Conservation (phyloP, 1,140 invertebrate genomes). For the Laupala kohalensis region DNA sequence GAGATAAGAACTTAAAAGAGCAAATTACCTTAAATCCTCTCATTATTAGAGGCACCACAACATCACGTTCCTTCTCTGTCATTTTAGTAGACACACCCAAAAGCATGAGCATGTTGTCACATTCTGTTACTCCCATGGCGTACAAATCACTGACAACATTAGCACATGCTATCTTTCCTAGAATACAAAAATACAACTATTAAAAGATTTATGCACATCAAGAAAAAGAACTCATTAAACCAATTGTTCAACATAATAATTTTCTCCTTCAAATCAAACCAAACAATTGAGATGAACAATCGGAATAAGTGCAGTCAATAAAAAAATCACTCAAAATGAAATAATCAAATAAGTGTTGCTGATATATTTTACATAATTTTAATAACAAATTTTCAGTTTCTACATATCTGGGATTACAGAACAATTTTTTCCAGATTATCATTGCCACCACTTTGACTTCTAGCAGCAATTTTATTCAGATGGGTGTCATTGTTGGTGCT, state of each 20-base stretch:
- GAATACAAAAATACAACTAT: not conserved
- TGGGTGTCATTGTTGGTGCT: no score
- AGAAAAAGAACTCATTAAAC: not conserved
- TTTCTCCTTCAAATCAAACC: no score
- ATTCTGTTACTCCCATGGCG: slow-evolving; percentile 97
- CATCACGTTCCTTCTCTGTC: slow-evolving; percentile 91
- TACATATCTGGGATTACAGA: no score
- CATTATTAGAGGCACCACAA: slow-evolving; percentile 90
- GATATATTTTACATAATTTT: no score
- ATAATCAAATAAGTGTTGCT: no score
- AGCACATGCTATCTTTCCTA: slow-evolving; percentile 82
- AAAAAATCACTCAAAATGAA: not conserved
- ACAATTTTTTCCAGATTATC: no score
- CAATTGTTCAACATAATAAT: not conserved
- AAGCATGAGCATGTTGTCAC: slow-evolving; percentile 98
- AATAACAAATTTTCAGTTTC: no score
- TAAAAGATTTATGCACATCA: not conserved
- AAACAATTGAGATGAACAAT: no score
- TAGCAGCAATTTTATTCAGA: no score
- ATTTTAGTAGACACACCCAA: slow-evolving; percentile 90
- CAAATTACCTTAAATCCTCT: slow-evolving; percentile 50
- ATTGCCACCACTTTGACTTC: no score
- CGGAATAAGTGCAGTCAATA: no score
- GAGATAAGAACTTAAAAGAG: no score
- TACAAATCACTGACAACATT: slow-evolving; percentile 98